Evolutionary conservation across 1,140 invertebrate genomes (phyloP), one percentile per base, ranked within the genome.

Genomic region (Drosophila tristis): DNA sequence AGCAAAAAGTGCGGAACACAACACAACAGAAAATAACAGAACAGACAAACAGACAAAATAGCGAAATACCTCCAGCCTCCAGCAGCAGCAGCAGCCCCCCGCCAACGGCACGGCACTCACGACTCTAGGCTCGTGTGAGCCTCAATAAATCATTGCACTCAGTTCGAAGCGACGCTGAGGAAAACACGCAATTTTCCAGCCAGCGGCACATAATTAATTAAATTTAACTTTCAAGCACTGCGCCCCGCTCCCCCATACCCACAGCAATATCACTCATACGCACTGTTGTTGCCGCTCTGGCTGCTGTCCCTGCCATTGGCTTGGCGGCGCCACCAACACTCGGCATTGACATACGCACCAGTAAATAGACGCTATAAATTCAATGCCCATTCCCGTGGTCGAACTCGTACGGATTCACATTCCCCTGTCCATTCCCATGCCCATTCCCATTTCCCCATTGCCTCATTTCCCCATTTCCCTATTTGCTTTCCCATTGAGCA

Each of bases 291-390:
- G 44, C 57, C 56, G 51, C 20, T 16, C 5, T 35, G 47, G 35
- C 59, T 3, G 20, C 1, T 20, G 20, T 20, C 20, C 20, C 15
- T 25, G 23, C 23, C 23, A 26, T 42, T 48, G 55, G 43, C 59
- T 78, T 71, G 49, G 35, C 13, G 51, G 54, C 44, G 44, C 67
- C 65, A 80, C 35, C 61, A 64, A 60, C 71, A 65, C 63, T 80
- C 75, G 74, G 75, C 82, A 87, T 82, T 87, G 74, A 87, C 78
- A 86, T 66, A 82, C 78, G 79, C 74, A 82, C 74, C 76, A 78
- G 82, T 70, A 87, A 74, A 86, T 78, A 87, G 74, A 59, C 62
- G 66, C 78, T 79, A 89, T 82, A 89, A 87, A 86, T 86, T 86
- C 72, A 48, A 64, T 75, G 60, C 72, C 29, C 67, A 70, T 70